Conservation (phyloP, 2,888 invertebrate species). For the Ceratothoa steindachneri region DNA sequence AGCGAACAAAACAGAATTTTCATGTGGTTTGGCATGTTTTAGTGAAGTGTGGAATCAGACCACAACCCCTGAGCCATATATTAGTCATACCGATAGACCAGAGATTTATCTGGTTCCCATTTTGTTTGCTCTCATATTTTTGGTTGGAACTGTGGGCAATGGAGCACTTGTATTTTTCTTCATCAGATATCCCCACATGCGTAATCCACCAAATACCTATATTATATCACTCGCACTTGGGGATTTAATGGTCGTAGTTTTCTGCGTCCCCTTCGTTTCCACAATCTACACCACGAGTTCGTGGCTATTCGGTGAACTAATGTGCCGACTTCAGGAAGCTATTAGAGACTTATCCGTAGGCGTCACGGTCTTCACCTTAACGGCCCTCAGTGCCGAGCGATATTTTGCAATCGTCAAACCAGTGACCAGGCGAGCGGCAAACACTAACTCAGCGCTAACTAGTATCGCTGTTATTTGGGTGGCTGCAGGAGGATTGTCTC, state of each 20-base stretch:
- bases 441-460: conserved; percentile 63
- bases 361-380: conserved; percentile 87
- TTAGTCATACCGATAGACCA: conserved; percentile 21
- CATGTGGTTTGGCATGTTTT: no score
- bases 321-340: conserved; percentile 78
- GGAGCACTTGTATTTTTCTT: conserved; percentile 39
- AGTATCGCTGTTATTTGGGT: conserved; percentile 62
- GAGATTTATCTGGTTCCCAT: conserved; percentile 39
- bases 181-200: conserved; percentile 33
- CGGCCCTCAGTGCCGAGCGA: conserved; percentile 81
- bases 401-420: conserved; percentile 90
- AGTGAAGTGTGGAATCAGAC: background rate
- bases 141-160: conserved; percentile 30
- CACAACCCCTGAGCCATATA: conserved; percentile 18
- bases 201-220: conserved; percentile 49
- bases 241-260: conserved; percentile 74
- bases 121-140: conserved; percentile 31
- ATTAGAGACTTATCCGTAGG: conserved; percentile 85
- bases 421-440: conserved; percentile 66
- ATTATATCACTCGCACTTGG: conserved; percentile 70
- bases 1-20: no score
- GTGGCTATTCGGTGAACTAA: conserved; percentile 80
- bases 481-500: conserved; percentile 56
- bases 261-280: conserved; percentile 78
- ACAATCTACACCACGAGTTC: conserved; percentile 78